Base-by-base conservation (phyloP, 2,888 invertebrate species). In the Pseudococcus jackbeardsleyi region DNA sequence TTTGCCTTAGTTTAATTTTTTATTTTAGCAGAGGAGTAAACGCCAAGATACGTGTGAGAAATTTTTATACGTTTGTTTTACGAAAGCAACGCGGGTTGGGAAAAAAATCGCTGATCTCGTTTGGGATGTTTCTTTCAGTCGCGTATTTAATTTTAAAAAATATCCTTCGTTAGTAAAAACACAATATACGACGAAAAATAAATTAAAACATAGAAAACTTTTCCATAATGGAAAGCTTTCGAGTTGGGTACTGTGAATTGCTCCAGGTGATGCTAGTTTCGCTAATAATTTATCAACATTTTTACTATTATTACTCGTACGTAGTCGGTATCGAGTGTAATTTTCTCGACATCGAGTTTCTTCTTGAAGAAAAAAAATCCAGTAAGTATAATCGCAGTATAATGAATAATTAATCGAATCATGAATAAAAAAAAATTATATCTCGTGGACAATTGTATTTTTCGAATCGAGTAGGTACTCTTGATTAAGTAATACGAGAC, bases 51-150 rank as follows among this genome's bases (percentile, higher is more conserved):
- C 64, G 64, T 22, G 22, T 64, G 64, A 22, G 22, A 22, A 64
- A 64, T 64, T 64, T 64, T 64, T 64, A 64, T 64, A 22, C 64
- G 19, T 64, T 64, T 11, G 19, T 64, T 64, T 64, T 64, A 12
- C n/a, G n/a, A 6, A 15, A 4, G n/a, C 6, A n/a, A 22, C 42
- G 42, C 7, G 7, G 6, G 42, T 42, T 42, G 6, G 19, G 19
- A n/a, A 64, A 19, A 64, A 22, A 9, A 64, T 64, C 64, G 12
- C 22, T 59, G 9, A 64, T 22, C 9, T 64, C 64, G n/a, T 54
- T 54, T 54, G n/a, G 0, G 15, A 50, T 50, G n/a, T n/a, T 64
- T 19, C 22, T 15, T 64, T 15, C 22, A 22, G 9, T 22, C 11
- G 22, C 64, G 64, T 8, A 64, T 64, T 64, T 64, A 64, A 64